phyloP scores from a whole-genome alignment of 2,113 vertebrate species.

The Pristiophorus japonicus region DNA sequence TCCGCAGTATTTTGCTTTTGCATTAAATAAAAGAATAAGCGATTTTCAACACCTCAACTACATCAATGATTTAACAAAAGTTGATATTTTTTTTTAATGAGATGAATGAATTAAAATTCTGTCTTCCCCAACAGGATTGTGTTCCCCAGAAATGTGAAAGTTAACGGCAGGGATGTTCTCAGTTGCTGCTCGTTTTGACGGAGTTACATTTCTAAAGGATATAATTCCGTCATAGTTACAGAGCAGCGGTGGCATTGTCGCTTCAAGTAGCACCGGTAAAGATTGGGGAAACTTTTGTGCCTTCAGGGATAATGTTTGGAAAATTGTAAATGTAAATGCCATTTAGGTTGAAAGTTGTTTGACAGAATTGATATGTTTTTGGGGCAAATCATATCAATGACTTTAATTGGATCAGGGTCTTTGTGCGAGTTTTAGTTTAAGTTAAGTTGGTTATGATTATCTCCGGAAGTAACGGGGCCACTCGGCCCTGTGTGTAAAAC shows the following conservation, averaged over 20 bases:
- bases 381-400: too few relatives aligned
- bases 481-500: too few relatives aligned
- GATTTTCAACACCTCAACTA: neutral
- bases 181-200: neutral
- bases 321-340: neutral
- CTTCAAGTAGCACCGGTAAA: neutral
- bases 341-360: too few relatives aligned
- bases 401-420: too few relatives aligned
- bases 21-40: neutral
- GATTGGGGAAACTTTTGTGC: neutral
- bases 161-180: neutral
- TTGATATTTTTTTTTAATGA: neutral
- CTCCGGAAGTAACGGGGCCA: too few relatives aligned
- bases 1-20: too few relatives aligned
- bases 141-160: neutral
- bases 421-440: too few relatives aligned
- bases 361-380: too few relatives aligned
- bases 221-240: neutral
- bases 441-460: too few relatives aligned
- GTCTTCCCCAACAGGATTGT: neutral
- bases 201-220: conserved; percentile 2
- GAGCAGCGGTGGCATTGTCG: neutral
- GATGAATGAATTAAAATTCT: conserved; percentile 10
- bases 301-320: conserved; percentile 6
- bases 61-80: neutral